phyloP scores from a whole-genome alignment of 2,797 vertebrate species.

The Platyrinchus mystaceus region DNA sequence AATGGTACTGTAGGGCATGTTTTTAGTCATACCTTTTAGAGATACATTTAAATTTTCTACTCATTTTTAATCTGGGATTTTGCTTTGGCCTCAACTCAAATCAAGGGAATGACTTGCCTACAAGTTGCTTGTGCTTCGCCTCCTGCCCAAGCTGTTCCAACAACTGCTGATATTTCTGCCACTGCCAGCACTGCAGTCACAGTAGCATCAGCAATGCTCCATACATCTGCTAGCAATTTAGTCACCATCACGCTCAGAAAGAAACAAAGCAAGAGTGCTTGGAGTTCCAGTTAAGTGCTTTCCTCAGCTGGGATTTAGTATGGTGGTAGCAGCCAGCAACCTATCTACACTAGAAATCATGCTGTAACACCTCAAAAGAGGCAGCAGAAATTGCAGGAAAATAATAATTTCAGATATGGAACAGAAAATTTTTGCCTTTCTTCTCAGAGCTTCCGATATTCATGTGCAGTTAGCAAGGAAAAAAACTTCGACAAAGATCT shows the following conservation, averaged over 20 bases:
- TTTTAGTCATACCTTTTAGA: not conserved
- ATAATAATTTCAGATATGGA: not conserved
- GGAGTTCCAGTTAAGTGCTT: not conserved
- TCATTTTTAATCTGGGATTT: not conserved
- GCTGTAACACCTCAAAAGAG: not conserved
- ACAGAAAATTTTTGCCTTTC: not conserved
- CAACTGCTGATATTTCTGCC: conserved; percentile 46
- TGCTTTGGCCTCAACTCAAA: not conserved
- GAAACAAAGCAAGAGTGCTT: not conserved
- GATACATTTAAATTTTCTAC: not conserved
- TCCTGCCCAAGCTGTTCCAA: conserved; percentile 40
- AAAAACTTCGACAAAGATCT: not conserved
- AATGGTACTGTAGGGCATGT: not conserved
- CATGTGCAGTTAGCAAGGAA: not conserved
- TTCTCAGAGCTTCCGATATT: not conserved
- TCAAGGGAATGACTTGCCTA: not conserved
- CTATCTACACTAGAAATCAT: not conserved
- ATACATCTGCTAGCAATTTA: conserved; percentile 50
- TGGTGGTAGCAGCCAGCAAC: conserved; percentile 15
- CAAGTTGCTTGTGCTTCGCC: not conserved
- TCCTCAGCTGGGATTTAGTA: conserved; percentile 10
- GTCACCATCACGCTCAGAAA: not conserved
- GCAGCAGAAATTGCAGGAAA: not conserved
- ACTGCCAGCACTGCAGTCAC: not conserved
- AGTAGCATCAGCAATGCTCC: conserved; percentile 19